phyloP scores from a whole-genome alignment of 1,140 invertebrate genomes.

The Idris sp. region DNA sequence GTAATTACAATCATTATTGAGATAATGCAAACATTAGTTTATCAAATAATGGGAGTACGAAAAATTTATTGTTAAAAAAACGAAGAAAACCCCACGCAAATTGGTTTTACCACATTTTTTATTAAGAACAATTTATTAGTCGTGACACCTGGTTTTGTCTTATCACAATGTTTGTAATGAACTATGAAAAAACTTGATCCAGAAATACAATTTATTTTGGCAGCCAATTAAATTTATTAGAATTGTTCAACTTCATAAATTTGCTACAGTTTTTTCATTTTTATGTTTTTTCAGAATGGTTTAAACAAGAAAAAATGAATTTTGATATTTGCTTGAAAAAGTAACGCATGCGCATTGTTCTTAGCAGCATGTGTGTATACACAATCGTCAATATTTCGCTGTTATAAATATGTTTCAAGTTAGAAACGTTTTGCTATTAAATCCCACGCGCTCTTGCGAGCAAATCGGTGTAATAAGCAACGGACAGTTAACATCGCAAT shows the following conservation, averaged over 20 bases:
- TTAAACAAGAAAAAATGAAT: not conserved
- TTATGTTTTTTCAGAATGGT: too few species aligned
- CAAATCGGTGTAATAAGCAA: constrained; percentile 51
- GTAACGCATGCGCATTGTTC: constrained; percentile 14
- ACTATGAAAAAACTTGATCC: too few species aligned
- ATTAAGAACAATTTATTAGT: constrained; percentile 9
- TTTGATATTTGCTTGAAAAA: constrained; percentile 24
- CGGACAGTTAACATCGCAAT: constrained; percentile 57
- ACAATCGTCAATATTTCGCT: constrained; percentile 48
- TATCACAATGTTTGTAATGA: constrained; percentile 5
- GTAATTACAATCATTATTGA: constrained; percentile 36
- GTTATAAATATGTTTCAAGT: constrained; percentile 50
- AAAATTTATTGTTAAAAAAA: constrained; percentile 5
- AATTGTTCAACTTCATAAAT: too few species aligned
- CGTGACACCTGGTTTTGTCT: constrained; percentile 14
- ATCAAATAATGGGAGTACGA: constrained; percentile 18
- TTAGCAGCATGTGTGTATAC: constrained; percentile 3
- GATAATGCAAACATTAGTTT: constrained; percentile 30
- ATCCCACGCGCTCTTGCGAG: constrained; percentile 47
- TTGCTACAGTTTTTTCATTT: too few species aligned
- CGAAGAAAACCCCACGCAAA: constrained; percentile 27
- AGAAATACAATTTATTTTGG: too few species aligned
- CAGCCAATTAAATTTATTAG: too few species aligned
- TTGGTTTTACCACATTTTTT: constrained; percentile 11
- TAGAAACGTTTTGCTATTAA: constrained; percentile 55